phyloP scores from a whole-genome alignment of 1,140 invertebrate genomes.

The Aphis craccivora region DNA sequence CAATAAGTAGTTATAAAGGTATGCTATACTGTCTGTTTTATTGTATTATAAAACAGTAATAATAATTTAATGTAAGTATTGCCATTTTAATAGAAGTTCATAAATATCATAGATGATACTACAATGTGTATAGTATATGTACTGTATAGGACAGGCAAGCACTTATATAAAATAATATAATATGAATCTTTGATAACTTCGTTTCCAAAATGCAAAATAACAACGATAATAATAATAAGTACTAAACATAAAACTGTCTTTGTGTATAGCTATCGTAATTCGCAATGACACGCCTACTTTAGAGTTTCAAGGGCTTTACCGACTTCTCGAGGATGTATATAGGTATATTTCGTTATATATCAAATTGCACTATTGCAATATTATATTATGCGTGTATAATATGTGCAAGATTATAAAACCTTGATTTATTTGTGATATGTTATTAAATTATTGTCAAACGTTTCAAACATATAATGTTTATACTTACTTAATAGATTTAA shows the following conservation, averaged over 20 bases:
- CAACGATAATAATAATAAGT: slow-evolving; percentile 1
- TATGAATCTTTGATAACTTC: not conserved
- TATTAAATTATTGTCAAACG: not conserved
- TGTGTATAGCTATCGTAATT: not conserved
- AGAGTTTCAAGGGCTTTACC: not conserved
- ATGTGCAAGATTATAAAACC: not conserved
- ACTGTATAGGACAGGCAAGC: not conserved
- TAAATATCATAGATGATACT: not conserved
- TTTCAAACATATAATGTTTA: not conserved
- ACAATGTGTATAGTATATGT: not conserved
- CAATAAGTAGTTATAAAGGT: not conserved
- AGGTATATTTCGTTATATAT: not conserved
- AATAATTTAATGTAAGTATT: slow-evolving; percentile 4
- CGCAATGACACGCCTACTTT: not conserved
- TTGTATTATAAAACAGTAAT: not conserved
- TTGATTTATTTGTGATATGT: not conserved
- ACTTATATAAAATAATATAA: not conserved
- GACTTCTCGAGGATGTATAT: not conserved
- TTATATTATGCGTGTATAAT: not conserved
- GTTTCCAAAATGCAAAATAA: slow-evolving; percentile 5
- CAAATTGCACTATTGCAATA: not conserved
- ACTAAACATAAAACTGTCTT: not conserved
- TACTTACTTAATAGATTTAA: not conserved
- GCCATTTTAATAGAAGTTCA: not conserved
- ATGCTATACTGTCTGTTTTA: not conserved